Percentiles rank a stretch among this genome's conserved stretches.
Conservation (phyloP, 2,113 vertebrate genomes). For the Holacanthus passer region DNA sequence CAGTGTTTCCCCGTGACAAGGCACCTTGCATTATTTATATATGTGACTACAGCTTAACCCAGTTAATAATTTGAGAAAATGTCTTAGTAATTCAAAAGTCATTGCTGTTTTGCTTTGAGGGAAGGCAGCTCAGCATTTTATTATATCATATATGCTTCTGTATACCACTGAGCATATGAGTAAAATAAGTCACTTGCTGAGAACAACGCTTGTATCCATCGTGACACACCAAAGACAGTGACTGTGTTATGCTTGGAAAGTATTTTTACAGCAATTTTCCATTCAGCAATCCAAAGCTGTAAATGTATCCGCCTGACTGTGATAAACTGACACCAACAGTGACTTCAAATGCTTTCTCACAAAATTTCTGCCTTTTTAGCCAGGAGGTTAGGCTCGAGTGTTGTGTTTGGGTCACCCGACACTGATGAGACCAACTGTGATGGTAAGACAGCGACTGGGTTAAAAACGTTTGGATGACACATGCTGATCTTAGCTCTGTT, state of each 20-base stretch:
- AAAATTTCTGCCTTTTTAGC: neutral
- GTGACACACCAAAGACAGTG: neutral
- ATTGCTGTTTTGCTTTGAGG: neutral
- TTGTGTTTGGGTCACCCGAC: constrained; percentile 5
- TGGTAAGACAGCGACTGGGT: neutral
- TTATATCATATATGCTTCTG: neutral
- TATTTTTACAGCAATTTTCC: constrained; percentile 7
- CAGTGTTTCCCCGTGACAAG: neutral
- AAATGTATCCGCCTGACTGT: neutral
- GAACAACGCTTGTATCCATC: neutral
- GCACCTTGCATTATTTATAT: constrained; percentile 9
- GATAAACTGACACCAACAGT: constrained; percentile 15
- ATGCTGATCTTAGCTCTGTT: neutral
- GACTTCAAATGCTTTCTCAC: neutral
- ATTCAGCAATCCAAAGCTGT: neutral
- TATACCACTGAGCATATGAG: neutral
- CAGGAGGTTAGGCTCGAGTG: neutral
- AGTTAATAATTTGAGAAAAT: neutral
- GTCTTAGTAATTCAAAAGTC: neutral
- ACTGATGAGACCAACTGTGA: neutral
- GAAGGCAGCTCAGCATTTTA: neutral
- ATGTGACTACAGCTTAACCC: neutral
- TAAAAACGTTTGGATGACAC: constrained; percentile 8
- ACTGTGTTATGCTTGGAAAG: neutral
- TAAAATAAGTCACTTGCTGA: neutral